Conservation (phyloP, 2,113 vertebrate genomes). For the Labeo rohita region DNA sequence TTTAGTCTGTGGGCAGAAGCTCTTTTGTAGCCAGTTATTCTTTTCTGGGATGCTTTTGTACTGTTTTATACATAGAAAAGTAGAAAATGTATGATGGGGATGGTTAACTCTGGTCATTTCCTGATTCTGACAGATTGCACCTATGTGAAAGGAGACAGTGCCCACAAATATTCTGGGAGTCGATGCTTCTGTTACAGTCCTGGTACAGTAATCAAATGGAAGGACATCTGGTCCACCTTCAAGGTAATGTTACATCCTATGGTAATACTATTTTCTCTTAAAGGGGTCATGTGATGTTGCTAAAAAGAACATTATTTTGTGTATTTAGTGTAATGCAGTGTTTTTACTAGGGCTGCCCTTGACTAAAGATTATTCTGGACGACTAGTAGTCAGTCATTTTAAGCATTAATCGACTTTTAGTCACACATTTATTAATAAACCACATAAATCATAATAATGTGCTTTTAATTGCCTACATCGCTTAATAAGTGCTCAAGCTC, state of each 20-base stretch:
- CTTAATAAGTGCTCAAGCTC: too few species aligned
- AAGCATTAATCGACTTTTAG: too few species aligned
- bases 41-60: not conserved
- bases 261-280: not conserved
- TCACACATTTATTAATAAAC: too few species aligned
- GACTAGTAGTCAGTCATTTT: too few species aligned
- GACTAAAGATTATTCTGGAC: too few species aligned
- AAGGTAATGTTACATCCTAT: conserved; percentile 47
- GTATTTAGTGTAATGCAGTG: too few species aligned
- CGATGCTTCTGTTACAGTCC: conserved; percentile 64
- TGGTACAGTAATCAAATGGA: conserved; percentile 59
- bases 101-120: not conserved
- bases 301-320: too few species aligned
- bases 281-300: too few species aligned
- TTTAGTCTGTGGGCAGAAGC: conserved; percentile 6
- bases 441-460: too few species aligned
- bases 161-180: conserved; percentile 43
- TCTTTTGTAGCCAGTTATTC: not conserved
- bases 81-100: not conserved
- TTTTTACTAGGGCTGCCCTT: too few species aligned
- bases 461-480: too few species aligned
- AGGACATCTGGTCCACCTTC: conserved; percentile 65
- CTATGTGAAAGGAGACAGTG: conserved; percentile 46
- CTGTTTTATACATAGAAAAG: not conserved
- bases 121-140: conserved; percentile 58